Evolutionary conservation across 2,888 invertebrate species (phyloP).

Genomic region (Yponomeuta malinellus): DNA sequence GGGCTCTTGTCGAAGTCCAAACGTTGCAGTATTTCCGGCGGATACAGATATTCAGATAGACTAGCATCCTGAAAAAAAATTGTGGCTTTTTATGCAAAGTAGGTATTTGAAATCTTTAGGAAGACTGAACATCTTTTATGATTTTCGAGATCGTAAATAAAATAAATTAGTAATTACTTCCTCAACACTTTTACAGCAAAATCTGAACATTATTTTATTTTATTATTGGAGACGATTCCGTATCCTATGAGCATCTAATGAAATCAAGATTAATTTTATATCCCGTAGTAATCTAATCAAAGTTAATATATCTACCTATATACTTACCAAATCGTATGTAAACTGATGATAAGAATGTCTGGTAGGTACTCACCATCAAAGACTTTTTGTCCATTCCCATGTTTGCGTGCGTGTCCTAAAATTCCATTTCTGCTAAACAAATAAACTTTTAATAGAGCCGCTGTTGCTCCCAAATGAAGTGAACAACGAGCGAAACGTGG

Average conservation of each 20-base stretch:
- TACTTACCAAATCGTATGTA: no score
- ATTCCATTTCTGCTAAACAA: not conserved
- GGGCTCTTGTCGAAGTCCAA: slow-evolving; percentile 80
- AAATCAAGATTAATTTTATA: not conserved
- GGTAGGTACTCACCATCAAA: not conserved
- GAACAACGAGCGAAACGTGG: not conserved
- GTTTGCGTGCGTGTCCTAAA: not conserved
- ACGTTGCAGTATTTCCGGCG: slow-evolving; percentile 78
- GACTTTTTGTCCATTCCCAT: not conserved
- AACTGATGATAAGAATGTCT: no score
- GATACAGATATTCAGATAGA: slow-evolving; percentile 75
- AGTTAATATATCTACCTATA: no score
- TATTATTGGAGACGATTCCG: not conserved
- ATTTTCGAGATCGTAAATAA: not conserved
- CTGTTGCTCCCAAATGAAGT: not conserved
- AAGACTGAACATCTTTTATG: not conserved
- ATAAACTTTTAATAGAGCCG: not conserved
- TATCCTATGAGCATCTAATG: not conserved
- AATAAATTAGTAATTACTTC: not conserved
- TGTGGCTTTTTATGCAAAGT: no score
- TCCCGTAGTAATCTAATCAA: not conserved
- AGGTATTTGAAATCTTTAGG: no score
- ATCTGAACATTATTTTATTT: not conserved
- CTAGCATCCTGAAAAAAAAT: slow-evolving; percentile 55
- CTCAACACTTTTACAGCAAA: not conserved